These are phyloP conservation scores for Egretta garzetta DNA, from an alignment of 2,113 vertebrate species.

Conservation along the genomic window DNA sequence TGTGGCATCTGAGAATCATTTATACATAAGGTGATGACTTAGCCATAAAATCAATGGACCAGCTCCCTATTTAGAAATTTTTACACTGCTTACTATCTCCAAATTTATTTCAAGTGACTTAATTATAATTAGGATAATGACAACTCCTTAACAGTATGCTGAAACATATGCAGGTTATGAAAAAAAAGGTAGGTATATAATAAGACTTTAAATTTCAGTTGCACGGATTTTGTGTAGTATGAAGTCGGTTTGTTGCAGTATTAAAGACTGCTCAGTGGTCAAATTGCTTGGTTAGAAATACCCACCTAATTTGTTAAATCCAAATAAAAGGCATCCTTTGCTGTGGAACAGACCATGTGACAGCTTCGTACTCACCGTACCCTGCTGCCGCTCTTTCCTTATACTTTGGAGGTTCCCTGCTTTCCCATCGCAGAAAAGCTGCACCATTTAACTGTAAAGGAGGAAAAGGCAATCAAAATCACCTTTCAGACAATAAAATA, in stretches of 20 bases:
- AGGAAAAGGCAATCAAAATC: slow-evolving; percentile 15
- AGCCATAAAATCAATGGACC: slow-evolving; percentile 21
- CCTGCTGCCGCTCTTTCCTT: neutral
- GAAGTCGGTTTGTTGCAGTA: slow-evolving; percentile 8
- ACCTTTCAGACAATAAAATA: neutral
- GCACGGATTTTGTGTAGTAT: neutral
- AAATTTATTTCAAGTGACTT: slow-evolving; percentile 16
- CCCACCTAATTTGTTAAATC: neutral
- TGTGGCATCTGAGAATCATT: neutral
- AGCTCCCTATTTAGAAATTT: slow-evolving; percentile 19
- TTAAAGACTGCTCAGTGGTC: slow-evolving; percentile 8
- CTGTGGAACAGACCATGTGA: neutral
- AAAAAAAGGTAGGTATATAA: neutral
- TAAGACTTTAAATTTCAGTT: neutral
- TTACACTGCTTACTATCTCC: slow-evolving; percentile 15
- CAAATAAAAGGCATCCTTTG: slow-evolving; percentile 28
- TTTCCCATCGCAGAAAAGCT: neutral
- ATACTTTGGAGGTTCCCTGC: neutral
- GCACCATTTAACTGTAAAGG: neutral
- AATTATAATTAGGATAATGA: slow-evolving; percentile 54
- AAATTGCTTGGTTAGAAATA: slow-evolving; percentile 17
- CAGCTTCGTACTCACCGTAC: neutral
- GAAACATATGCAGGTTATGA: neutral
- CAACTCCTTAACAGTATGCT: neutral
- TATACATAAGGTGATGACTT: neutral